Conservation (phyloP, 2,888 invertebrate genomes). For the Leptopilina drosophilae region DNA sequence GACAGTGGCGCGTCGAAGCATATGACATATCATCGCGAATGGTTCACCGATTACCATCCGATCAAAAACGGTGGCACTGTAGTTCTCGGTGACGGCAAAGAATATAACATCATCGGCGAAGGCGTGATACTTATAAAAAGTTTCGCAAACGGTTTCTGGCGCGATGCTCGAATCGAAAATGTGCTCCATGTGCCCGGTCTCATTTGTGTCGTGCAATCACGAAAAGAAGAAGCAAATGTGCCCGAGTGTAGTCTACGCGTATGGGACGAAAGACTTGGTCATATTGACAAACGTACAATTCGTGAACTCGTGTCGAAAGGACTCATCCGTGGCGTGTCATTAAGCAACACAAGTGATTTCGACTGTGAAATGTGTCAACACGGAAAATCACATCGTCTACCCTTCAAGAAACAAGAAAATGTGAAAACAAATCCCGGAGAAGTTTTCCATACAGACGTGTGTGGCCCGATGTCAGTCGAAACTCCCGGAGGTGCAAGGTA, state of each 20-base stretch:
- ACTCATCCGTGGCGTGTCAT: conserved; percentile 28
- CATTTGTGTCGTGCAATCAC: conserved; percentile 30
- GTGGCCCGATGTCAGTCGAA: conserved; percentile 48
- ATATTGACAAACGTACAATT: conserved; percentile 41
- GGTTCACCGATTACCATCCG: conserved; percentile 48
- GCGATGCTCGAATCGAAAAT: conserved; percentile 2
- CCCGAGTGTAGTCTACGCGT: neutral
- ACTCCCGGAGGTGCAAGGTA: conserved; percentile 50
- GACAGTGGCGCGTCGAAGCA: conserved; percentile 50
- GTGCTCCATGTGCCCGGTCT: neutral
- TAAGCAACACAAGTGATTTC: conserved; percentile 40
- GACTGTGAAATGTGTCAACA: conserved; percentile 47
- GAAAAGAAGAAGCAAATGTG: conserved; percentile 43
- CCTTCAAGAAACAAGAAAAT: conserved; percentile 37
- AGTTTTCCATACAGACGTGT: conserved; percentile 50
- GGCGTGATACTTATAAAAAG: neutral
- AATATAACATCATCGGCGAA: neutral
- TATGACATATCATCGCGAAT: conserved; percentile 46
- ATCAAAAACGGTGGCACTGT: neutral
- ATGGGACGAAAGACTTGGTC: conserved; percentile 48
- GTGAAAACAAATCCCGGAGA: conserved; percentile 44
- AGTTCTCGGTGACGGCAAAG: neutral
- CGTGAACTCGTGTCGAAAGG: conserved; percentile 36
- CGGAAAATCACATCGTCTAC: conserved; percentile 45
- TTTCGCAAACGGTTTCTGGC: neutral